Evolutionary conservation across 2,888 invertebrate genomes (phyloP), one percentile per base, ranked within the genome.

Genomic region (Chrysolina haemoptera): DNA sequence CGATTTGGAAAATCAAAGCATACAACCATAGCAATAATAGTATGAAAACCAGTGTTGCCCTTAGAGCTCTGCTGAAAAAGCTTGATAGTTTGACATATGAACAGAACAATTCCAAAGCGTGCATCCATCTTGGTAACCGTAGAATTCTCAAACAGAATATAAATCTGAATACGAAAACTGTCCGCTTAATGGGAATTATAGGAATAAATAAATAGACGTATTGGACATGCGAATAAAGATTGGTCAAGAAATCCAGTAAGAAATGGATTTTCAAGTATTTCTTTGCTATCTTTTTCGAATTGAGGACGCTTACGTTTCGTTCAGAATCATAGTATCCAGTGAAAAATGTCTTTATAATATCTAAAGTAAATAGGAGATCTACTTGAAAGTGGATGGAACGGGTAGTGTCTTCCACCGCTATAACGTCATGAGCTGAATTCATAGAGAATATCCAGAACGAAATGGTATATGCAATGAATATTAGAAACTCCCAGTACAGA

Each of bases 281-380:
- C 71, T 70, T 78, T 11, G 73, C 63, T 11, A 78, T 69, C 27
- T 20, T 22, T 20, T 43, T 62, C 10, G 70, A 73, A 9, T 68
- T 73, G 70, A 78, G 46, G 10, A 77, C 50, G 4, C 75, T 73
- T n/a, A 64, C 74, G 41, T 77, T 73, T 8, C 10, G 71, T 46
- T 75, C 71, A 14, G 43, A 62, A 48, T 78, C 73, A 43, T 76
- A 76, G 62, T 77, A 80, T n/a, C 81, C 81, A 20, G 80, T 79
- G 16, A 75, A 77, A 50, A 79, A 80, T 11, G 40, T 73, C 22
- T 79, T 67, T 8, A 75, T 40, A 11, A 80, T 73, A 55, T 81
- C 80, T 0, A 76, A 10, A 1, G 75, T 53, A n/a, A 75, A 75
- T 0, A 77, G 10, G 1, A 69, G 41, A 53, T 78, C 76, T 41